Percentiles rank a stretch among this genome's conserved stretches.
Evolutionary conservation across 2,797 vertebrate genomes (phyloP).

Genomic region (Phoeniculus purpureus): DNA sequence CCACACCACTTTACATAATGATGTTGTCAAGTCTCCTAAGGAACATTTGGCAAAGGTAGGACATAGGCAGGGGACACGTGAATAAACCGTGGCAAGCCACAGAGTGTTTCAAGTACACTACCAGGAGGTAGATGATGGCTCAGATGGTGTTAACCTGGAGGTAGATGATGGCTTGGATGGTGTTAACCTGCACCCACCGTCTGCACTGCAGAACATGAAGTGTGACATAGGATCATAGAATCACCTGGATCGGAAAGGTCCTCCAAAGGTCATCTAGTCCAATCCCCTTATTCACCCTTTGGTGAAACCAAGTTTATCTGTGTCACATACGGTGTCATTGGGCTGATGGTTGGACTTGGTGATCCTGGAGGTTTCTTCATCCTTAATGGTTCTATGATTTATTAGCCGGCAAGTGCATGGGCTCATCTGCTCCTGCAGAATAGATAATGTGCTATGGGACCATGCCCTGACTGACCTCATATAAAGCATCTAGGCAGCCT

Average conservation of each 20-base stretch:
- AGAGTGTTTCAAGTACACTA: fast-evolving
- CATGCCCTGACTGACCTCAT: background rate
- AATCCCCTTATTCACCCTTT: no score
- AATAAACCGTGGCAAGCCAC: background rate
- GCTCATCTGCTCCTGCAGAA: background rate
- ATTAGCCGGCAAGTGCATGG: background rate
- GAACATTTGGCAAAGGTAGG: background rate
- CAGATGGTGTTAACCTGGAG: fast-evolving
- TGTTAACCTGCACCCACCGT: background rate
- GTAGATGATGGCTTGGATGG: no score
- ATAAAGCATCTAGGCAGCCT: background rate
- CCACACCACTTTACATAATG: background rate
- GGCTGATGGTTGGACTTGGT: no score
- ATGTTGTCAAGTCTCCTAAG: background rate
- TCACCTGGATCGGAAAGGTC: no score
- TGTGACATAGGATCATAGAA: background rate
- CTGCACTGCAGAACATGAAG: fast-evolving
- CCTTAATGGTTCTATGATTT: background rate
- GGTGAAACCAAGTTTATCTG: background rate
- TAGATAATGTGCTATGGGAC: background rate
- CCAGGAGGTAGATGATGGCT: background rate
- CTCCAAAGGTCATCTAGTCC: no score
- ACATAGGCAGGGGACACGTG: background rate
- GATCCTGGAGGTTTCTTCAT: no score
- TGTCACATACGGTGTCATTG: background rate